Percentiles rank a stretch among this genome's conserved stretches.
These are phyloP conservation scores for Chloroceryle aenea DNA, from an alignment of 2,113 vertebrate genomes.

Conservation along the genomic window DNA sequence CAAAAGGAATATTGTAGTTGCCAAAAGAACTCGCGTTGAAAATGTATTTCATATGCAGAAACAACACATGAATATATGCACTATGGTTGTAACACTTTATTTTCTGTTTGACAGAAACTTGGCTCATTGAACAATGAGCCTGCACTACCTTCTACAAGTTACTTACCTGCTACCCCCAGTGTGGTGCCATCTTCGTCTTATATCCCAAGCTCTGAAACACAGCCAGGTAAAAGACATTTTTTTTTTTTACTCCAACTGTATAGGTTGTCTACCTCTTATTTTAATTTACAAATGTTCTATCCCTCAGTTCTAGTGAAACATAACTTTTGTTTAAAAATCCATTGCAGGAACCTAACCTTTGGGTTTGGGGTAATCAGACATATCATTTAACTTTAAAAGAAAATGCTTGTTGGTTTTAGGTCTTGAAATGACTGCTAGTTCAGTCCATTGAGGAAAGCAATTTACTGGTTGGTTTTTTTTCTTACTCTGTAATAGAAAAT, in stretches of 20 bases:
- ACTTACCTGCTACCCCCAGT: conserved; percentile 94
- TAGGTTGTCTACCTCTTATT: background rate
- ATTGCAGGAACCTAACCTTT: background rate
- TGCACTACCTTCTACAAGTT: conserved; percentile 95
- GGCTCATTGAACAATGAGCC: conserved; percentile 91
- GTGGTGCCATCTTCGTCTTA: conserved; percentile 96
- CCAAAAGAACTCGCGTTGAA: background rate
- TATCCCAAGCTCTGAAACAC: conserved; percentile 89
- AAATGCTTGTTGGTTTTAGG: background rate
- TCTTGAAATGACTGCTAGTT: background rate
- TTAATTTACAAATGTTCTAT: background rate
- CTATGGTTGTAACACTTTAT: background rate
- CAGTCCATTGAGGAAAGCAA: background rate
- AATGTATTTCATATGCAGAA: background rate
- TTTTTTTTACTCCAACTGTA: background rate
- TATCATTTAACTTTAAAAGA: background rate
- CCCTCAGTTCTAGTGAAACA: background rate
- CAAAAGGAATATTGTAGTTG: background rate
- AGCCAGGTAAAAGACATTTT: conserved; percentile 68
- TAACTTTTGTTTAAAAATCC: background rate
- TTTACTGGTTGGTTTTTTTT: background rate
- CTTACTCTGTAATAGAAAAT: background rate
- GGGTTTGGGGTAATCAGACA: background rate
- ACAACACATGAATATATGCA: background rate
- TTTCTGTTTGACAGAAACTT: conserved; percentile 86